phyloP scores from a whole-genome alignment of 1,140 invertebrate species.

The Drosophila grimshawi region DNA sequence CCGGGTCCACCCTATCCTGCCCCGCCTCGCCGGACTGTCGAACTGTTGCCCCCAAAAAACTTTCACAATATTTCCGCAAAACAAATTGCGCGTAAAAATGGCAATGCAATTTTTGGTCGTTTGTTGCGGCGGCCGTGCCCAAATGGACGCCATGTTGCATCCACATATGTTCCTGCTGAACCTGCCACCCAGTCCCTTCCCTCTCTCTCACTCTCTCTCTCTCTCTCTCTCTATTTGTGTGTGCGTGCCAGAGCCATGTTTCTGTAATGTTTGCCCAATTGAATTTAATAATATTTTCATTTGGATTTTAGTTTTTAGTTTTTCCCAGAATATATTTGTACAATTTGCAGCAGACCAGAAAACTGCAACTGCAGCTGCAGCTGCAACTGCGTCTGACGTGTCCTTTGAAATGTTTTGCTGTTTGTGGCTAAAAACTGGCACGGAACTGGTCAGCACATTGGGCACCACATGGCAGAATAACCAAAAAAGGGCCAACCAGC shows the following conservation, averaged over 20 bases:
- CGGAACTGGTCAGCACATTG: conserved; percentile 45
- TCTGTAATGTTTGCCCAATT: conserved; percentile 81
- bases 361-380: conserved; percentile 12
- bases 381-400: conserved; percentile 38
- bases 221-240: background rate
- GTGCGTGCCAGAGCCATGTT: conserved; percentile 50
- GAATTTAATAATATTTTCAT: conserved; percentile 83
- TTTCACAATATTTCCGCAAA: conserved; percentile 83
- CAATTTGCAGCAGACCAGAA: conserved; percentile 53
- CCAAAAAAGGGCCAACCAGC: conserved; percentile 5
- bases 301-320: conserved; percentile 78
- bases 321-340: conserved; percentile 57
- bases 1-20: background rate
- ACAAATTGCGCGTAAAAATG: conserved; percentile 83
- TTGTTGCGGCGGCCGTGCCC: conserved; percentile 80
- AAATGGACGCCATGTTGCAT: conserved; percentile 81
- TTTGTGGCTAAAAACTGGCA: conserved; percentile 66
- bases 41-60: conserved; percentile 52
- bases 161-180: conserved; percentile 62
- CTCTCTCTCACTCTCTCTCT: background rate
- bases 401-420: conserved; percentile 70
- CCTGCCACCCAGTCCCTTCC: background rate
- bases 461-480: conserved; percentile 23
- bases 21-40: conserved; percentile 6
- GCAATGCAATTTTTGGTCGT: conserved; percentile 82